These are phyloP conservation scores for Falco cherrug DNA, from an alignment of 2,797 vertebrate genomes.

Conservation along the genomic window DNA sequence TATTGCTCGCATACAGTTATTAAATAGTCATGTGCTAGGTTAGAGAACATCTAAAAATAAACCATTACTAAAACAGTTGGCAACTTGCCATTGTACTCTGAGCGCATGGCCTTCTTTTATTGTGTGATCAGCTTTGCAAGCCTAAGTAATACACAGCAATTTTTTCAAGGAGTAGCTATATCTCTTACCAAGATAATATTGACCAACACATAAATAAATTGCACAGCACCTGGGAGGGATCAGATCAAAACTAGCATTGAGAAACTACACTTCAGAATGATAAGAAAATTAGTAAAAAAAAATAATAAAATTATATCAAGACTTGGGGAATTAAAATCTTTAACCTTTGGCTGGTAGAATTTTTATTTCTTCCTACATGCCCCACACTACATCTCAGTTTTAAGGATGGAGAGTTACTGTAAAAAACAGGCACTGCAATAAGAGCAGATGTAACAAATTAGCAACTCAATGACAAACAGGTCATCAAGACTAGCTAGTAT, in stretches of 20 bases:
- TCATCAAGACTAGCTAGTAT: background rate
- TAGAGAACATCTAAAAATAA: constrained; percentile 25
- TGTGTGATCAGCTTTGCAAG: background rate
- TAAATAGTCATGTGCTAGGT: background rate
- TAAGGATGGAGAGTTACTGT: background rate
- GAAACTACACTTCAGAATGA: background rate
- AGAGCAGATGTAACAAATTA: background rate
- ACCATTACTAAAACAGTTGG: constrained; percentile 27
- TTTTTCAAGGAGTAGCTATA: background rate
- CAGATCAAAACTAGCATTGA: background rate
- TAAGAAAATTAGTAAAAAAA: background rate
- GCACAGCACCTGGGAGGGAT: background rate
- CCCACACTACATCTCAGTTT: background rate
- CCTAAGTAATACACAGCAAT: background rate
- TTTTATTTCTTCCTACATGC: background rate
- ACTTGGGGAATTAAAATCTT: background rate
- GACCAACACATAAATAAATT: background rate
- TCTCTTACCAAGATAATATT: background rate
- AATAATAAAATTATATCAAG: background rate
- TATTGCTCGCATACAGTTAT: background rate
- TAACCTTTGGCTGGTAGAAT: background rate
- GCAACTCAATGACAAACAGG: background rate
- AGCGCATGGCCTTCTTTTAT: background rate
- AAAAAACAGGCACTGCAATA: background rate
- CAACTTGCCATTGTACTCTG: background rate